Conservation (phyloP, 1,140 invertebrate genomes). For the Aplysia californica region DNA sequence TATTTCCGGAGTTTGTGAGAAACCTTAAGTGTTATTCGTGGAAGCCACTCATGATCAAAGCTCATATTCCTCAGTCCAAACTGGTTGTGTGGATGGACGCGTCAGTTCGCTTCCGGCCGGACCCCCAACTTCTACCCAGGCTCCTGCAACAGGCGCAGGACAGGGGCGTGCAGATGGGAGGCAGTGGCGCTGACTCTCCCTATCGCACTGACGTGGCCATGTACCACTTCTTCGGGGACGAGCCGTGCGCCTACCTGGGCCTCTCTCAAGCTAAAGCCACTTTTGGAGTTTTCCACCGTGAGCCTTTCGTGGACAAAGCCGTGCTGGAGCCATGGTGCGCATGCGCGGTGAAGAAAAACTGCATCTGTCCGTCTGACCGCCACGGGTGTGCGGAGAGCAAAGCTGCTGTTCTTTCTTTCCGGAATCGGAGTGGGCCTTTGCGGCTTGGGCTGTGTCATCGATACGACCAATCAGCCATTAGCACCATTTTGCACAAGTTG, state of each 20-base stretch:
- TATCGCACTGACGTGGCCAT: conserved; percentile 3
- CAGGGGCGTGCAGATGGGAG: neutral
- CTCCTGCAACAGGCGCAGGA: neutral
- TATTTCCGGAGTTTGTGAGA: conserved; percentile 1
- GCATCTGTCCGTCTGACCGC: neutral
- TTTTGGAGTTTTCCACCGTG: neutral
- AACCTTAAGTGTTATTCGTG: conserved; percentile 6
- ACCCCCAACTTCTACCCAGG: neutral
- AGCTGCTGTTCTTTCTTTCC: neutral
- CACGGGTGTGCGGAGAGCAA: neutral
- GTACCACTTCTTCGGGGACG: conserved; percentile 25
- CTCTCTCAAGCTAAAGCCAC: neutral
- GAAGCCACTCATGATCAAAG: conserved; percentile 10
- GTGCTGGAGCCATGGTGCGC: conserved; percentile 20
- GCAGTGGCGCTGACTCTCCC: neutral
- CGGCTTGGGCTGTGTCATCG: conserved; percentile 15
- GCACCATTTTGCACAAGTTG: conserved; percentile 12
- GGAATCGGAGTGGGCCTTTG: neutral
- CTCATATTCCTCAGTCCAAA: neutral
- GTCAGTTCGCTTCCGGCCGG: conserved; percentile 1
- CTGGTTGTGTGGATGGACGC: conserved; percentile 10
- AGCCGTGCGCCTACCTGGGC: conserved; percentile 10
- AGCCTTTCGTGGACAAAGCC: conserved; percentile 20
- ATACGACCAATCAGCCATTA: conserved; percentile 23
- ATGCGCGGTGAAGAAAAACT: neutral